These are phyloP conservation scores for Mizuhopecten yessoensis DNA, from an alignment of 1,140 invertebrate genomes.

Conservation along the genomic window DNA sequence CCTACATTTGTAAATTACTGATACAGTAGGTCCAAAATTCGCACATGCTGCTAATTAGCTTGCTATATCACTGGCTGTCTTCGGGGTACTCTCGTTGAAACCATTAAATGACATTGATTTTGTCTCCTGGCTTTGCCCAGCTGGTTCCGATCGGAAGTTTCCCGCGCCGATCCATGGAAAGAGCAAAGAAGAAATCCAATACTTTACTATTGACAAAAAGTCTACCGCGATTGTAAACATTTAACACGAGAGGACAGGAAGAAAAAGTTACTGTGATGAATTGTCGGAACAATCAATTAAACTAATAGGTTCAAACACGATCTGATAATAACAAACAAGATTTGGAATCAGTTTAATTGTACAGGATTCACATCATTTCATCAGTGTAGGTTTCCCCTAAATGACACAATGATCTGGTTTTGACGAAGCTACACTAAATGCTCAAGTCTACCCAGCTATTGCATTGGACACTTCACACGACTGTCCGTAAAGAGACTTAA, in stretches of 20 bases:
- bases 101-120: background rate
- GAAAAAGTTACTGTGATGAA: background rate
- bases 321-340: background rate
- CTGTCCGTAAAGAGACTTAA: too few relatives aligned
- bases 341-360: background rate
- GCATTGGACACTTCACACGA: too few relatives aligned
- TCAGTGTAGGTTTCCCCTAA: background rate
- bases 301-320: background rate
- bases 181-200: background rate
- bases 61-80: background rate
- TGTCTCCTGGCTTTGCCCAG: conserved; percentile 9
- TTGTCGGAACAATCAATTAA: conserved; percentile 34
- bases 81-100: background rate
- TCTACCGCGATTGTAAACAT: background rate
- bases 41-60: background rate
- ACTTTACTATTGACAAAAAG: background rate
- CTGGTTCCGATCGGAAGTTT: conserved; percentile 31
- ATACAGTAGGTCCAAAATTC: background rate
- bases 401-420: too few relatives aligned
- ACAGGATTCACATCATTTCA: background rate
- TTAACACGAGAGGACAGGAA: background rate
- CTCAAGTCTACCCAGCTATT: too few relatives aligned
- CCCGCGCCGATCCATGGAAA: conserved; percentile 9
- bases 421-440: too few relatives aligned
- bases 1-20: too few relatives aligned